phyloP scores from a whole-genome alignment of 1,140 invertebrate genomes.

The Harlomillsia oculata region DNA sequence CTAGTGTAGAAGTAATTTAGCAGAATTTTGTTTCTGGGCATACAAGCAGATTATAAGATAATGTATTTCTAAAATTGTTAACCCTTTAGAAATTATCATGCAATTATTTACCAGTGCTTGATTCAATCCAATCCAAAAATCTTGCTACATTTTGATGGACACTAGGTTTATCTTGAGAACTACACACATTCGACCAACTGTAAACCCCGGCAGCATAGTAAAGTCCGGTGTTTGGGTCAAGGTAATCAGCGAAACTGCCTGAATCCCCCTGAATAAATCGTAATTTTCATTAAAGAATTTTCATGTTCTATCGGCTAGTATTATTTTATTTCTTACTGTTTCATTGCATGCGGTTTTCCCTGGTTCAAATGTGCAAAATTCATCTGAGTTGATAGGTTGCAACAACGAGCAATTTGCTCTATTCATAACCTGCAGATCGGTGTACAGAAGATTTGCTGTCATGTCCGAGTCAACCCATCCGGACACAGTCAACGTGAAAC shows the following conservation, averaged over 20 bases:
- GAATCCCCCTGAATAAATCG: neutral
- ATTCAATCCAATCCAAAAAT: neutral
- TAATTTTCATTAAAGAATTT: neutral
- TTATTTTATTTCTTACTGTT: neutral
- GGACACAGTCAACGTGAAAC: neutral
- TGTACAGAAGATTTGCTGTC: neutral
- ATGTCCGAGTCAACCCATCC: neutral
- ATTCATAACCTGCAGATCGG: neutral
- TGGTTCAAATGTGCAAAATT: neutral
- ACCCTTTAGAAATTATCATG: too few species aligned
- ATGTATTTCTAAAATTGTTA: too few species aligned
- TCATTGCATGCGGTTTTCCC: neutral
- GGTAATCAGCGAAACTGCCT: neutral
- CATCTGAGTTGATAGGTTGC: neutral
- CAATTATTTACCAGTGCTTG: neutral
- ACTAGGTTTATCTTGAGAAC: neutral
- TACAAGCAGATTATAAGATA: too few species aligned
- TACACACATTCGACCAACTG: neutral
- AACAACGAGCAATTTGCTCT: neutral
- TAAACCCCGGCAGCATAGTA: neutral
- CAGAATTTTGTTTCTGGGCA: too few species aligned
- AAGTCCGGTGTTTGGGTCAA: neutral
- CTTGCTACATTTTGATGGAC: conserved; percentile 1
- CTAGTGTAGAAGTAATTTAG: too few species aligned
- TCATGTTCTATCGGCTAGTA: neutral